Base-by-base conservation (phyloP, 1,140 invertebrate genomes). In the Musca domestica region DNA sequence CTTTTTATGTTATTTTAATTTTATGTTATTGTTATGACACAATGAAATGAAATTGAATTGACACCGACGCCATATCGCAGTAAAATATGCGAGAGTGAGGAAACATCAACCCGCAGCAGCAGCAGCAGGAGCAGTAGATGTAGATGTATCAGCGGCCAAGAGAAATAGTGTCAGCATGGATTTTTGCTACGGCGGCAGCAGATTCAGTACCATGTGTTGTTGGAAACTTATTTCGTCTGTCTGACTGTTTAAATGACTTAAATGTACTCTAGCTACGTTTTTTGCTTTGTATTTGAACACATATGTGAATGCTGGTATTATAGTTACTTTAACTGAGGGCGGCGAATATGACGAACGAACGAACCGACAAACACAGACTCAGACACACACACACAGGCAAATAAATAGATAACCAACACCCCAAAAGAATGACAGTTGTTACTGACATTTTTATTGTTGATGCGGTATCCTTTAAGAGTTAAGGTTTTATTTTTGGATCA, bases 1-100 rank as follows among this genome's bases (percentile, higher is more conserved):
- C 77, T 73, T 80, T 80, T 80, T 77, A 80, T 80, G 77, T 80
- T 80, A 80, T 80, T 80, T 80, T 80, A 80, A 80, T 80, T 80
- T 80, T 80, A 80, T 80, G 77, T 80, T 80, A 80, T 80, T 80
- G 77, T 80, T 80, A 80, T 78, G 77, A 80, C 74, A 80, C 77
- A 80, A 80, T 80, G 76, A 80, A 80, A 80, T 80, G 77, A 80
- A 80, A 78, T 80, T 80, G 75, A 80, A 80, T 78, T 80, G 77
- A 80, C 77, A 80, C 73, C 74, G 77, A 80, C 73, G 74, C 70
- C 69, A 64, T 65, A 64, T 58, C 19, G 64, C 48, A 65, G 61
- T 61, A 61, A 34, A 61, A 34, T 34, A 41, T 58, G 25, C 34
- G 34, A 41, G 10, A 41, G 34, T 41, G 34, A 41, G 34, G 34